Evolutionary conservation across 1,140 invertebrate species (phyloP).

Genomic region (Lamellibrachia luymesi): DNA sequence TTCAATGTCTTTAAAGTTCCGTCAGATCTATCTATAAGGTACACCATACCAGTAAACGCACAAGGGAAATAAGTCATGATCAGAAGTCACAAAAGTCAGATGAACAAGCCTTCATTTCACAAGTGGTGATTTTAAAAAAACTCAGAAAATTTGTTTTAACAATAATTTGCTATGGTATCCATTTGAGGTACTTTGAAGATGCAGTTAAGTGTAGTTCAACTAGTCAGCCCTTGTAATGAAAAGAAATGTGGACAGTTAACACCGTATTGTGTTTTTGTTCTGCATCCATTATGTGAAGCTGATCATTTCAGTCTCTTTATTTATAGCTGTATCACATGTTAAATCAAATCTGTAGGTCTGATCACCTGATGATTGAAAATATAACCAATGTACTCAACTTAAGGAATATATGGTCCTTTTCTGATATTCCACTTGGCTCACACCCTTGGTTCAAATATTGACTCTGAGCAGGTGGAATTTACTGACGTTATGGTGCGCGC

Average conservation of each 20-base stretch:
- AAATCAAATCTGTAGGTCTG: neutral
- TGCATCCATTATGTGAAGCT: neutral
- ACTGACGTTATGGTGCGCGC: neutral
- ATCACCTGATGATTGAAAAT: neutral
- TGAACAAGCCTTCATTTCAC: neutral
- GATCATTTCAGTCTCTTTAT: neutral
- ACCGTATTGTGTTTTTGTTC: neutral
- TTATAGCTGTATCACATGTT: neutral
- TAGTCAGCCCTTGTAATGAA: neutral
- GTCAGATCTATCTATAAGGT: no score
- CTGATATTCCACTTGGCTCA: neutral
- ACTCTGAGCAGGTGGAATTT: neutral
- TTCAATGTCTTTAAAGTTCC: neutral
- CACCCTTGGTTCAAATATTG: neutral
- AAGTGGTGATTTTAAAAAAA: neutral
- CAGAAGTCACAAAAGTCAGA: no score
- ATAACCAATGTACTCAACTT: neutral
- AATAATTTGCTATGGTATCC: neutral
- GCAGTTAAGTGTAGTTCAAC: neutral
- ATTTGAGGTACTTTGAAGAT: neutral
- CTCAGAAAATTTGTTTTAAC: neutral
- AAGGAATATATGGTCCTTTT: neutral
- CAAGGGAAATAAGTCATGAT: no score
- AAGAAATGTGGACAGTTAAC: neutral
- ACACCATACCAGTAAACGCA: no score